Conservation (phyloP, 2,113 vertebrate species). For the Stigmatopora argus region DNA sequence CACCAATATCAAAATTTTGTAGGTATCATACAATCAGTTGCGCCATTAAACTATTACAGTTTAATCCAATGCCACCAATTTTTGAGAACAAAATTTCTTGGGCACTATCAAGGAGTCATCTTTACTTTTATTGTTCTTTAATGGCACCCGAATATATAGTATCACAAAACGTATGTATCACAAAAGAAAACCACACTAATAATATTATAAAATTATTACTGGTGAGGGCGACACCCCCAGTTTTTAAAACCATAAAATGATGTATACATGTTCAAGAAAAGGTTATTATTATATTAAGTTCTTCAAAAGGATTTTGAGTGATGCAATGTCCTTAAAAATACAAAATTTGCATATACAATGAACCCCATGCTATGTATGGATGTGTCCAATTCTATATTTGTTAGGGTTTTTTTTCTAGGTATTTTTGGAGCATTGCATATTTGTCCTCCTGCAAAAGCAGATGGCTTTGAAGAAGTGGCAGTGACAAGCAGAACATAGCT, state of each 20-base stretch:
- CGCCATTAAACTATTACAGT: neutral
- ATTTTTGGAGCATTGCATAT: constrained; percentile 15
- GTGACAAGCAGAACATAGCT: constrained; percentile 46
- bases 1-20: neutral
- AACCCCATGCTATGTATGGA: neutral
- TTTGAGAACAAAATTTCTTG: neutral
- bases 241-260: neutral
- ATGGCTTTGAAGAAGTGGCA: constrained; percentile 65
- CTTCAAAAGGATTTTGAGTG: constrained; percentile 1
- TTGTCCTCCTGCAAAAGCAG: constrained; percentile 54
- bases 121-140: neutral
- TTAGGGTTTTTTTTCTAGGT: neutral
- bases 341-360: neutral
- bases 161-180: neutral
- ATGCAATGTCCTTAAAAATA: neutral
- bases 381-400: neutral
- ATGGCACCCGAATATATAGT: neutral
- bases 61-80: neutral
- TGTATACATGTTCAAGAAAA: constrained; percentile 17
- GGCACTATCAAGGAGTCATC: neutral
- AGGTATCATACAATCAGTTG: neutral
- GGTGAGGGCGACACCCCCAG: constrained; percentile 1
- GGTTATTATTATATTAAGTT: constrained; percentile 2
- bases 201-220: neutral
- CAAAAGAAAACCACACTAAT: neutral